Conservation (phyloP, 2,113 vertebrate species). For the Prochilodus magdalenae region DNA sequence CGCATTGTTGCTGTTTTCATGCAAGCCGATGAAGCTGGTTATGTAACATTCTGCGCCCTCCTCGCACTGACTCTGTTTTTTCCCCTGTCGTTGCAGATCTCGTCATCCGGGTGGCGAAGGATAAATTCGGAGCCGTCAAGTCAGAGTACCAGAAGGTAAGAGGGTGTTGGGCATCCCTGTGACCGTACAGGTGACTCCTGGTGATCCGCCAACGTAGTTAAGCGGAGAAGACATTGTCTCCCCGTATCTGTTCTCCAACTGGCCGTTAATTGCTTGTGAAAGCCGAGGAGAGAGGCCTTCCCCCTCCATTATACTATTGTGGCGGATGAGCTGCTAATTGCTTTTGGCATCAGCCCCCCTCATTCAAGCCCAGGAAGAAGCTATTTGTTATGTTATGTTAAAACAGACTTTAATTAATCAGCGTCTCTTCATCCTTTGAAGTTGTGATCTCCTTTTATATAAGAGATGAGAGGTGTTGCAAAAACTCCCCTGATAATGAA, state of each 20-base stretch:
- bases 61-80: constrained; percentile 59
- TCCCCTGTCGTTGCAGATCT: constrained; percentile 81
- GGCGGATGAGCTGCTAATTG: constrained; percentile 44
- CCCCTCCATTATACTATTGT: constrained; percentile 17
- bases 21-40: constrained; percentile 14
- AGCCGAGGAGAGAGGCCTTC: constrained; percentile 22
- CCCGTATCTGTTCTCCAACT: constrained; percentile 16
- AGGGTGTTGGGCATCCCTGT: constrained; percentile 25
- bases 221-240: neutral
- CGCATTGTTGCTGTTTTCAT: constrained; percentile 22
- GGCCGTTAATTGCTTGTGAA: constrained; percentile 50
- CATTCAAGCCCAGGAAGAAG: constrained; percentile 33
- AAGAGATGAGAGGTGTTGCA: neutral
- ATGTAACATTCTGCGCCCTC: constrained; percentile 1
- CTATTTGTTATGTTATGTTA: constrained; percentile 35
- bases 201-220: neutral
- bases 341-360: constrained; percentile 43
- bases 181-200: constrained; percentile 9
- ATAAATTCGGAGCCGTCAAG: constrained; percentile 80
- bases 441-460: neutral
- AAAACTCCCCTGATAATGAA: neutral
- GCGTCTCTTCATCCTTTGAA: constrained; percentile 34
- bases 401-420: constrained; percentile 48
- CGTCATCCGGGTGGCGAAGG: constrained; percentile 83
- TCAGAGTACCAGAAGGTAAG: constrained; percentile 90